Conservation (phyloP, 2,797 vertebrate genomes). For the Gobionotothen gibberifrons region DNA sequence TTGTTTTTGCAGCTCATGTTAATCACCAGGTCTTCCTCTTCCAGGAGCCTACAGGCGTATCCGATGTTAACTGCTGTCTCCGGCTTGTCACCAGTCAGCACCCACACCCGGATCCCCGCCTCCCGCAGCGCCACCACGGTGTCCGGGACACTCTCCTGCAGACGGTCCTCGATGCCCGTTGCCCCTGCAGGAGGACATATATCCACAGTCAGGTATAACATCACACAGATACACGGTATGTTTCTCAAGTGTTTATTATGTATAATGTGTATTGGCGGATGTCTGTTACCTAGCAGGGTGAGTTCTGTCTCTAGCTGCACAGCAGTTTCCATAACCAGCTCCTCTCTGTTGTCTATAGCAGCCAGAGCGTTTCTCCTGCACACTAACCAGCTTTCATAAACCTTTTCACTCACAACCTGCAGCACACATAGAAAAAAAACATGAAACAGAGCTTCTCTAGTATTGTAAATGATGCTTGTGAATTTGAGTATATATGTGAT, state of each 20-base stretch:
- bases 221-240: conserved; percentile 3
- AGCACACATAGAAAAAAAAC: conserved; percentile 13
- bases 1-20: conserved; percentile 91
- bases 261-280: not conserved
- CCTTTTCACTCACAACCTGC: conserved; percentile 89
- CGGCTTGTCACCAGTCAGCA: conserved; percentile 95
- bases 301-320: conserved; percentile 90
- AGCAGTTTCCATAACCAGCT: conserved; percentile 89
- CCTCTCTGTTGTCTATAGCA: conserved; percentile 89
- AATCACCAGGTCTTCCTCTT: conserved; percentile 91
- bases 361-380: conserved; percentile 87
- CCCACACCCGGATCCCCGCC: conserved; percentile 94
- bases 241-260: conserved; percentile 11
- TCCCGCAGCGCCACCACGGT: conserved; percentile 89
- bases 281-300: conserved; percentile 88
- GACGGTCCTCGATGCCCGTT: conserved; percentile 95
- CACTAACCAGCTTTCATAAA: conserved; percentile 88
- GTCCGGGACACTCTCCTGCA: conserved; percentile 93
- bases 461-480: not conserved
- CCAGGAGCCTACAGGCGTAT: conserved; percentile 92
- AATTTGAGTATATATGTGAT: conserved; percentile 1
- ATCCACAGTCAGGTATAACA: conserved; percentile 23
- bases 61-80: conserved; percentile 97
- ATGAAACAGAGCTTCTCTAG: conserved; percentile 14
- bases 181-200: conserved; percentile 84